A percentile compares a stretch with the other conserved stretches of the same genome.
Conservation (phyloP, 2,888 invertebrate genomes). For the Margaritifera margaritifera region DNA sequence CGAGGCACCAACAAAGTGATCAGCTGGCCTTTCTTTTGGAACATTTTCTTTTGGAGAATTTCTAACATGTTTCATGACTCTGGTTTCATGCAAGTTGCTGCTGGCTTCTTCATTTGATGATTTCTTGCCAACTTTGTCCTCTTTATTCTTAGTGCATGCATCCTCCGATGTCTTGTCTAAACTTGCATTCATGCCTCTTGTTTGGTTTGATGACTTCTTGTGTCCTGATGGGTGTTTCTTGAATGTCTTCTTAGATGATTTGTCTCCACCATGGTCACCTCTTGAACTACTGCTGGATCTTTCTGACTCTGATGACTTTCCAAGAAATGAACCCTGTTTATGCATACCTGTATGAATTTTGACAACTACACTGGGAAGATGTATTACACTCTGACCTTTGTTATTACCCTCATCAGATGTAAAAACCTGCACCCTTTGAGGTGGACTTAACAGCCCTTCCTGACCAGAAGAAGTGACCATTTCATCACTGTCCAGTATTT, state of each 20-base stretch:
- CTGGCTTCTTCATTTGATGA: too few relatives aligned
- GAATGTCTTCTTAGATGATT: slow-evolving; percentile 17
- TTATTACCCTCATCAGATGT: background rate
- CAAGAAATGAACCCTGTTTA: background rate
- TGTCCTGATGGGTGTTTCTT: slow-evolving; percentile 68
- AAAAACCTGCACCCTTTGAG: slow-evolving; percentile 9
- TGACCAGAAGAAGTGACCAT: too few relatives aligned
- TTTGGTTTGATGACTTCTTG: slow-evolving; percentile 40
- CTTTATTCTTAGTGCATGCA: too few relatives aligned
- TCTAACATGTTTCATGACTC: too few relatives aligned
- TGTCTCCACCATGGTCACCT: background rate
- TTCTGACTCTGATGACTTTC: background rate
- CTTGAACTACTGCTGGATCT: background rate
- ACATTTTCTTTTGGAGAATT: too few relatives aligned
- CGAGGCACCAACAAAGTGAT: too few relatives aligned
- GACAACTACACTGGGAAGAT: background rate
- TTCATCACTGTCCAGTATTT: slow-evolving; percentile 1
- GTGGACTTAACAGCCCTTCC: too few relatives aligned
- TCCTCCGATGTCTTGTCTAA: too few relatives aligned
- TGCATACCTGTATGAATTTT: background rate
- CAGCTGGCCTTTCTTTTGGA: too few relatives aligned
- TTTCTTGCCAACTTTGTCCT: too few relatives aligned
- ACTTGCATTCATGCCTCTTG: too few relatives aligned
- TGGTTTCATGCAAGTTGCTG: too few relatives aligned
- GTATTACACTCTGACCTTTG: background rate